phyloP scores from a whole-genome alignment of 2,888 invertebrate species.

The Chrysina gloriosa region DNA sequence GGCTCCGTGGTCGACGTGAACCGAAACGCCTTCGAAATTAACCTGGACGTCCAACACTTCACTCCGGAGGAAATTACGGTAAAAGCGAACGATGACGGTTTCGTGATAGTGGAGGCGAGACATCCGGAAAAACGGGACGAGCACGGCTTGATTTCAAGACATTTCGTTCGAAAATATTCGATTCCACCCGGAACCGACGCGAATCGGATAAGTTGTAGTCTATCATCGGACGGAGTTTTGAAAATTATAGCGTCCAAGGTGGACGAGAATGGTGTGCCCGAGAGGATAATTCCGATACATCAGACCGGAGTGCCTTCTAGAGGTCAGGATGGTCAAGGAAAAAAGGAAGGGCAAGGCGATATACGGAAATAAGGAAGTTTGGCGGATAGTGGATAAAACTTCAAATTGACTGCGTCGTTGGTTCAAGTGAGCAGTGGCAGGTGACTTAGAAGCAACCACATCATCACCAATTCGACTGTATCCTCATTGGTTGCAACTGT shows the following conservation, averaged over 20 bases:
- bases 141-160: constrained; percentile 30
- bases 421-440: too few relatives aligned
- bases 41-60: constrained; percentile 35
- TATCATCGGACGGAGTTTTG: constrained; percentile 32
- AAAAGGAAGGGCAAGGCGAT: neutral
- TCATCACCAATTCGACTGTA: too few relatives aligned
- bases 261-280: neutral
- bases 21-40: constrained; percentile 20
- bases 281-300: constrained; percentile 20
- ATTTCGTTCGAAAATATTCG: constrained; percentile 35
- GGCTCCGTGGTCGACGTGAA: neutral
- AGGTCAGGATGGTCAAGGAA: neutral
- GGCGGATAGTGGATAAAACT: too few relatives aligned
- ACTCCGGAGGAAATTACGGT: constrained; percentile 35
- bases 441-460: too few relatives aligned
- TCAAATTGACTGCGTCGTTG: too few relatives aligned
- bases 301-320: constrained; percentile 18
- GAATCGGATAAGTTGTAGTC: constrained; percentile 7
- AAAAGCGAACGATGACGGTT: constrained; percentile 27
- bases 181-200: constrained; percentile 25
- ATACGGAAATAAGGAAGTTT: neutral
- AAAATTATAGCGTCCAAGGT: constrained; percentile 32
- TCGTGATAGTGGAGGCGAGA: constrained; percentile 24
- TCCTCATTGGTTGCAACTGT: too few relatives aligned
- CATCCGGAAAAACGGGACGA: constrained; percentile 33